Percentiles rank a stretch among this genome's conserved stretches.
Evolutionary conservation across 2,113 vertebrate genomes (phyloP).

Genomic region (Microcebus lehilahytsara): DNA sequence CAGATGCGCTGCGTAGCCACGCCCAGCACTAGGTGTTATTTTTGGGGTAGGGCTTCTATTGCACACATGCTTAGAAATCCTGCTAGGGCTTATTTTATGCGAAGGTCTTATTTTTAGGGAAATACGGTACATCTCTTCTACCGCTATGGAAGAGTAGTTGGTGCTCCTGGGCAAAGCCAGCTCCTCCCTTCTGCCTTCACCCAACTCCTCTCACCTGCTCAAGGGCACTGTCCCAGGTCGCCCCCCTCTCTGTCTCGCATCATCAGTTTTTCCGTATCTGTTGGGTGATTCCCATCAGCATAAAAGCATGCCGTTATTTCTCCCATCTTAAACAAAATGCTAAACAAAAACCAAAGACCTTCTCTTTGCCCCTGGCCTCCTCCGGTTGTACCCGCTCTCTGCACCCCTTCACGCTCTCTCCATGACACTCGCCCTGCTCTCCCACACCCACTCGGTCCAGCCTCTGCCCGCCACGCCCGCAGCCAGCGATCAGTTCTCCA

Average conservation of each 20-base stretch:
- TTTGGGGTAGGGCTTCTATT: no score
- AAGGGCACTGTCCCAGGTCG: not conserved
- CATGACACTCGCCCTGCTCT: not conserved
- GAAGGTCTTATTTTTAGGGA: no score
- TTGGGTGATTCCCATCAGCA: not conserved
- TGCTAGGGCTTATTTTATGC: no score
- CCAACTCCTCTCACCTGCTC: not conserved
- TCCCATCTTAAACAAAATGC: not conserved
- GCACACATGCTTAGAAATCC: no score
- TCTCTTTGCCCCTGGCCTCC: not conserved
- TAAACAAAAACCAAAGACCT: not conserved
- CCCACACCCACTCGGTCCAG: not conserved
- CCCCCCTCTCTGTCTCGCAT: not conserved
- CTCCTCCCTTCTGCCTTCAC: not conserved
- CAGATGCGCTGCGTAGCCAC: no score
- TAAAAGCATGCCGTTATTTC: not conserved
- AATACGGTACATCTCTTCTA: not conserved
- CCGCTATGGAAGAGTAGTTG: accelerated
- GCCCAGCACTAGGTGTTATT: no score
- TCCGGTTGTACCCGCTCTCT: not conserved
- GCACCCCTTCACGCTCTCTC: not conserved
- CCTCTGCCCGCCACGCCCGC: not conserved
- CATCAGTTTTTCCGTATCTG: not conserved
- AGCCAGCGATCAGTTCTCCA: not conserved
- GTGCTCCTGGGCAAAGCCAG: not conserved